These are phyloP conservation scores for Trachurus trachurus DNA, from an alignment of 2,797 vertebrate species.

Conservation along the genomic window DNA sequence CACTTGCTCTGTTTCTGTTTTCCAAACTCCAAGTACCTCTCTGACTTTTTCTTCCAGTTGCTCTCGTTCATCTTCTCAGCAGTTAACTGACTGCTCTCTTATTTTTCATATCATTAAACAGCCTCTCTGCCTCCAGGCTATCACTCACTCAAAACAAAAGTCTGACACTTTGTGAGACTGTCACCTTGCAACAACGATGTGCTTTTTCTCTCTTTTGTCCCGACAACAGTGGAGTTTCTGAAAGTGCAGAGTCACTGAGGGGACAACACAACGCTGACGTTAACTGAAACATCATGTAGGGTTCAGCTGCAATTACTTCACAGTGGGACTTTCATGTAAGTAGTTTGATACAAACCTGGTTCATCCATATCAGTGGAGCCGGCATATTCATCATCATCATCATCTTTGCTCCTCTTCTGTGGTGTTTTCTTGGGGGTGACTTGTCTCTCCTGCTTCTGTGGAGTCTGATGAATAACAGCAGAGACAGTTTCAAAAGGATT, in stretches of 20 bases:
- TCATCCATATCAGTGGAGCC: constrained; percentile 90
- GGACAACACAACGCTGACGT: not conserved
- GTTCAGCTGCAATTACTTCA: not conserved
- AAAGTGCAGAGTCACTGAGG: not conserved
- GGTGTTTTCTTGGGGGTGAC: constrained; percentile 66
- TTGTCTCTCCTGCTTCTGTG: constrained; percentile 70
- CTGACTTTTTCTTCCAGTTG: constrained; percentile 34
- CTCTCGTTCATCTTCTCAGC: not conserved
- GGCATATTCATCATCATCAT: constrained; percentile 64
- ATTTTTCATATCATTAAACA: constrained; percentile 1
- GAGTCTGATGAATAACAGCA: constrained; percentile 46
- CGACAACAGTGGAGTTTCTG: not conserved
- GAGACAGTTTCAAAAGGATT: not conserved
- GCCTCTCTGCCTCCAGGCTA: not conserved
- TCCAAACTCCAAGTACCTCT: constrained; percentile 6
- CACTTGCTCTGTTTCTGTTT: not conserved
- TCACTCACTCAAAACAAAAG: not conserved
- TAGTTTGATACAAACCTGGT: constrained; percentile 69
- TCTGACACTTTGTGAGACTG: not conserved
- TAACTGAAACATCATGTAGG: not conserved
- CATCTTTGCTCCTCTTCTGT: constrained; percentile 65
- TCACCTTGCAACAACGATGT: not conserved
- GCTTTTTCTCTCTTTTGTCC: constrained; percentile 1
- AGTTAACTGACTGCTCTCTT: not conserved
- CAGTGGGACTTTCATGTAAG: not conserved